phyloP scores from a whole-genome alignment of 2,888 invertebrate genomes.

The Belgica antarctica region DNA sequence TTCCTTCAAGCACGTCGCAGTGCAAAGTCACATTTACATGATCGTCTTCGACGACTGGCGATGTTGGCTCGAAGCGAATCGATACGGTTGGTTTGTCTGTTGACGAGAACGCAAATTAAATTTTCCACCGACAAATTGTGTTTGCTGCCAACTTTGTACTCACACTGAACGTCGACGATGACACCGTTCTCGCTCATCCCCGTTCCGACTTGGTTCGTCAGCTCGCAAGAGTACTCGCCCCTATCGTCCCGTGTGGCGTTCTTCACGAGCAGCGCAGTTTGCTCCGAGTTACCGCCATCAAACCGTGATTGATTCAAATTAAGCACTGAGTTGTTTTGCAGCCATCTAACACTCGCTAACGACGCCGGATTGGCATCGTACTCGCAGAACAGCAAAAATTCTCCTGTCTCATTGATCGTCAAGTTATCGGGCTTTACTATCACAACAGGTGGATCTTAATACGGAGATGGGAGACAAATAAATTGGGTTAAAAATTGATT shows the following conservation, averaged over 20 bases:
- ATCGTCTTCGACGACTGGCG: slow-evolving; percentile 75
- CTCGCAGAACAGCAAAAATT: slow-evolving; percentile 72
- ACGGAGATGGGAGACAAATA: slow-evolving; percentile 46
- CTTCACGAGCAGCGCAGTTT: slow-evolving; percentile 73
- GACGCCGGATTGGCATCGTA: slow-evolving; percentile 85
- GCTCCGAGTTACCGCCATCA: slow-evolving; percentile 72
- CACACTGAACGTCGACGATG: slow-evolving; percentile 78
- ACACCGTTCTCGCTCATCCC: slow-evolving; percentile 71
- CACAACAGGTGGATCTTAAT: slow-evolving; percentile 88
- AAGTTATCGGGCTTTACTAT: slow-evolving; percentile 70
- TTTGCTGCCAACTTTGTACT: slow-evolving; percentile 54
- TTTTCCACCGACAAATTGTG: neutral
- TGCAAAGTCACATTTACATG: slow-evolving; percentile 76
- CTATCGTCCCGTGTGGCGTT: slow-evolving; percentile 74
- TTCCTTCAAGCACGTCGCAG: slow-evolving; percentile 76
- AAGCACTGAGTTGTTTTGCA: slow-evolving; percentile 57
- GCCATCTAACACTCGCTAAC: slow-evolving; percentile 75
- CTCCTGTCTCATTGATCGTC: slow-evolving; percentile 74
- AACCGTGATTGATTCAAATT: slow-evolving; percentile 64
- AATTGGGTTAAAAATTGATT: slow-evolving; percentile 26
- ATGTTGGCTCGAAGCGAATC: slow-evolving; percentile 72
- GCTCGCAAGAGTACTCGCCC: slow-evolving; percentile 79
- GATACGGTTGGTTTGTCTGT: slow-evolving; percentile 76
- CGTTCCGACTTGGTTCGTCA: slow-evolving; percentile 76
- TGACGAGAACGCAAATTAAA: neutral